Conservation (phyloP, 2,797 vertebrate species). For the Apodemus agrarius region DNA sequence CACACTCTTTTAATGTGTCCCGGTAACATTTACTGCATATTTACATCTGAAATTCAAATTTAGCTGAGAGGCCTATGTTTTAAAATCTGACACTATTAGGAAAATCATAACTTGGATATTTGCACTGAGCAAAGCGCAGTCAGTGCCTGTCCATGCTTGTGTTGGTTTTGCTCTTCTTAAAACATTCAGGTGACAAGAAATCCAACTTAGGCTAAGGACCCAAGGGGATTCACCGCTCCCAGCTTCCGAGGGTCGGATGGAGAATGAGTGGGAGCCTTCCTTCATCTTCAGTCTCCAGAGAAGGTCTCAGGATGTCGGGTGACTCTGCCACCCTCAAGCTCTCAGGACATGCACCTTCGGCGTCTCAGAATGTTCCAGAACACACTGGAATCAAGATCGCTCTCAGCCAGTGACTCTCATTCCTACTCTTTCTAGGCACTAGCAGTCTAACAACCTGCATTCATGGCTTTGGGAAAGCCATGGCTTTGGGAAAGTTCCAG, state of each 20-base stretch:
- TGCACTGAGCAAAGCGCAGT: background rate
- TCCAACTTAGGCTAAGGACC: background rate
- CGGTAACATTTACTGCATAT: background rate
- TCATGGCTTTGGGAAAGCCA: background rate
- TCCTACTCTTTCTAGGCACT: background rate
- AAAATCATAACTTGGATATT: background rate
- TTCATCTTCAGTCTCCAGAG: background rate
- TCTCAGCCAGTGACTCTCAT: background rate
- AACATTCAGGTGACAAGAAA: background rate
- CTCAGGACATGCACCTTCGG: background rate
- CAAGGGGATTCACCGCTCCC: background rate
- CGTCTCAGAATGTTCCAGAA: background rate
- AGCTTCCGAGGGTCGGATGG: background rate
- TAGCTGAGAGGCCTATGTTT: background rate
- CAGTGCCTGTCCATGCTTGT: background rate
- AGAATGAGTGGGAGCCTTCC: background rate
- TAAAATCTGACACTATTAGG: background rate
- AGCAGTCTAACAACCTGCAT: background rate
- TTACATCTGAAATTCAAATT: constrained; percentile 21
- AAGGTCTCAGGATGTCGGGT: background rate
- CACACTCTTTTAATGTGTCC: background rate
- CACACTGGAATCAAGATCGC: background rate
- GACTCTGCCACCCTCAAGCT: background rate
- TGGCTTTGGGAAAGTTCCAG: too few species aligned
- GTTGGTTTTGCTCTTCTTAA: background rate